These are phyloP conservation scores for Oreochromis spilurus DNA, from an alignment of 2,113 vertebrate species.

Conservation along the genomic window DNA sequence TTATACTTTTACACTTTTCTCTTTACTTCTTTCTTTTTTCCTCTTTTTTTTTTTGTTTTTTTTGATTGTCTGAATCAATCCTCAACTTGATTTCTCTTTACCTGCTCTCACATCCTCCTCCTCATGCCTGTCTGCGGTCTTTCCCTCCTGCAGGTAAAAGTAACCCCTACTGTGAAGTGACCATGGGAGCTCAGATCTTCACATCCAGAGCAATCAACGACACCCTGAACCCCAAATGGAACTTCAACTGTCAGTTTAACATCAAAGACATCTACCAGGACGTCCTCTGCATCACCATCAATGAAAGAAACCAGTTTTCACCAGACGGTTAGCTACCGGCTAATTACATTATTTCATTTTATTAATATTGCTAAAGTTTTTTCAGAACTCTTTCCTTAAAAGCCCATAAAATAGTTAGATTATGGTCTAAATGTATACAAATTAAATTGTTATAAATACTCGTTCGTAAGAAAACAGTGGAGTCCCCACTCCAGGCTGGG, in stretches of 20 bases:
- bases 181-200: constrained; percentile 91
- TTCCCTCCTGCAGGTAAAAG: constrained; percentile 79
- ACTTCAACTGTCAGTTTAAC: constrained; percentile 97
- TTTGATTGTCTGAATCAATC: neutral
- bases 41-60: neutral
- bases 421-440: neutral
- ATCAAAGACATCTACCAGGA: constrained; percentile 93
- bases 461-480: neutral
- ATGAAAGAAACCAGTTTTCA: constrained; percentile 89
- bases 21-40: neutral
- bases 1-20: neutral
- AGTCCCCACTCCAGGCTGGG: neutral
- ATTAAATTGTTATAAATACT: neutral
- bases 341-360: neutral
- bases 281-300: constrained; percentile 91
- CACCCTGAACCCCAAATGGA: constrained; percentile 94
- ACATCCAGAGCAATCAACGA: constrained; percentile 88
- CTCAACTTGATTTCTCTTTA: neutral
- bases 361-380: neutral
- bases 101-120: neutral
- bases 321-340: constrained; percentile 82
- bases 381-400: neutral
- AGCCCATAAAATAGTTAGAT: neutral
- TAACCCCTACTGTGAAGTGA: constrained; percentile 92
- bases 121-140: neutral